phyloP scores from a whole-genome alignment of 2,113 vertebrate species.

The Gracilinanus agilis region DNA sequence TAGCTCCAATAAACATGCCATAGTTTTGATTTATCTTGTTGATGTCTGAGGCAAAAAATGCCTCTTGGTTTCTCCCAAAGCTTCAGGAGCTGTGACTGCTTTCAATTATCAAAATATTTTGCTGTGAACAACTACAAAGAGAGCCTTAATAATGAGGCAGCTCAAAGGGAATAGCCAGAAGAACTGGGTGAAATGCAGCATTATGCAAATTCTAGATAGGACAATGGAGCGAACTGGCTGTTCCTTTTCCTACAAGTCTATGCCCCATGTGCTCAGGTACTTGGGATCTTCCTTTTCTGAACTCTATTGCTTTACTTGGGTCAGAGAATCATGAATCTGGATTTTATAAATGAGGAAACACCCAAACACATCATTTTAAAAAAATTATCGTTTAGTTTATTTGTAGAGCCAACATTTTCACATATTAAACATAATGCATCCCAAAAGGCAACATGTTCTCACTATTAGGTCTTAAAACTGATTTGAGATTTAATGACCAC shows the following conservation, averaged over 20 bases:
- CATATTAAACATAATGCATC: slow-evolving; percentile 64
- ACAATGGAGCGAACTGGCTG: not conserved
- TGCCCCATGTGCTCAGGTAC: not conserved
- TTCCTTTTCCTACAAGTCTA: not conserved
- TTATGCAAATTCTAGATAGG: not conserved
- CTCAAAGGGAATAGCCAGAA: not conserved
- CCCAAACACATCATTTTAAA: no score
- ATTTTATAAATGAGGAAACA: not conserved
- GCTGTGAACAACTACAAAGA: not conserved
- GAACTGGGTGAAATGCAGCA: not conserved
- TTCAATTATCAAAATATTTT: not conserved
- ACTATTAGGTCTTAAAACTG: slow-evolving; percentile 71
- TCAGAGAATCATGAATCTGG: not conserved
- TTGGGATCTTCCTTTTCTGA: not conserved
- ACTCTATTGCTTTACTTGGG: not conserved
- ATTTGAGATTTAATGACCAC: slow-evolving; percentile 65
- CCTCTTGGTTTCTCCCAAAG: not conserved
- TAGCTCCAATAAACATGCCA: not conserved
- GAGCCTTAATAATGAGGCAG: not conserved
- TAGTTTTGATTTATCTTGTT: not conserved
- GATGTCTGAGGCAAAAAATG: not conserved
- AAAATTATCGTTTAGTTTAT: slow-evolving; percentile 78
- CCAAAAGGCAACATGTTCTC: slow-evolving; percentile 72
- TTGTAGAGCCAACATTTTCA: slow-evolving; percentile 67
- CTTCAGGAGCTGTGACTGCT: not conserved